Conservation (phyloP, 1,140 invertebrate genomes). For the Paramacrobiotus metropolitanus region DNA sequence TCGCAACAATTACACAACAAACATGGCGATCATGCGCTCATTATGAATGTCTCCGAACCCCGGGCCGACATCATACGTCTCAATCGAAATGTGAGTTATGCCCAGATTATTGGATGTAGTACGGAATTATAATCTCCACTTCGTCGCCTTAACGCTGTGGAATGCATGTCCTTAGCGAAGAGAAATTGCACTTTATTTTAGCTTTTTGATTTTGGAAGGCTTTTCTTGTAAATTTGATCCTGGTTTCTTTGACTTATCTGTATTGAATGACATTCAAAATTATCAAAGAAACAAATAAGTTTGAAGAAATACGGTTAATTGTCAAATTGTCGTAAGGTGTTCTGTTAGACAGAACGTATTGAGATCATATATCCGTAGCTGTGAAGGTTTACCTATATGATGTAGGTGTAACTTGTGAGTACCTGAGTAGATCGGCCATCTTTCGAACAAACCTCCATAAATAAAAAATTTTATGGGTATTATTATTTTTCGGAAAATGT, state of each 20-base stretch:
- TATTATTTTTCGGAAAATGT: not conserved
- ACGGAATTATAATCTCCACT: not conserved
- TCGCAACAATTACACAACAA: not conserved
- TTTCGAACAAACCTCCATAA: no score
- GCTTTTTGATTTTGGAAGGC: not conserved
- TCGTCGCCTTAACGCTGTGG: not conserved
- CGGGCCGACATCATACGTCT: not conserved
- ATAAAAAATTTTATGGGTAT: not conserved
- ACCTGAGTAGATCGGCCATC: no score
- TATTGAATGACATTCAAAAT: no score
- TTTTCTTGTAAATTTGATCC: not conserved
- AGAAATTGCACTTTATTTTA: not conserved
- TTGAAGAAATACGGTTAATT: no score
- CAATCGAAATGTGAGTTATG: not conserved
- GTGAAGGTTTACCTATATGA: no score
- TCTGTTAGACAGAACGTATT: no score
- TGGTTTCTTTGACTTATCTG: not conserved
- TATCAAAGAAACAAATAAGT: no score
- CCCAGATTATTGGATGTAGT: no score
- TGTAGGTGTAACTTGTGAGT: no score
- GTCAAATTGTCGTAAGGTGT: no score
- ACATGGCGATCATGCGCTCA: not conserved
- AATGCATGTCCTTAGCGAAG: not conserved
- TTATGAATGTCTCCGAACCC: not conserved
- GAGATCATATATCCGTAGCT: no score